These are phyloP conservation scores for Myotis brandtii DNA, from an alignment of 2,113 vertebrate genomes.

Conservation along the genomic window DNA sequence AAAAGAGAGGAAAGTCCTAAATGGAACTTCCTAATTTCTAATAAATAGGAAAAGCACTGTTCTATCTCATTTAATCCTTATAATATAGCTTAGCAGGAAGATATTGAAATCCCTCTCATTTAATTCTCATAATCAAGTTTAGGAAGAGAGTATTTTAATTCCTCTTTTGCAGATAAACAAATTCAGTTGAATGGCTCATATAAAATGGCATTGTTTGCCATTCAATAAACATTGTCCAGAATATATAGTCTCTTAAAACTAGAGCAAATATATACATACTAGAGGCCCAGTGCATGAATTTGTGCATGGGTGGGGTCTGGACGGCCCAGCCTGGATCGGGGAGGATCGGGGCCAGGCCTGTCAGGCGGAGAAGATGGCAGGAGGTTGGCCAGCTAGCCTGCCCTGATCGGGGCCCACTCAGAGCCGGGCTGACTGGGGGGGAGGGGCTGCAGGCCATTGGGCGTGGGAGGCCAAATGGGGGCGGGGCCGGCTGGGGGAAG, in stretches of 20 bases:
- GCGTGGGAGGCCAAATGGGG: no score
- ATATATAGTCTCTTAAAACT: not conserved
- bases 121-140: not conserved
- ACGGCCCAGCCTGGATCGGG: fast-evolving
- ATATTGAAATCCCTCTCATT: not conserved
- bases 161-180: not conserved
- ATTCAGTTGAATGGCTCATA: not conserved
- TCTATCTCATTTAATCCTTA: not conserved
- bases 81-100: not conserved
- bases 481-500: fast-evolving
- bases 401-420: no score
- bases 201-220: not conserved
- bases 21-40: not conserved
- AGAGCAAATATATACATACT: not conserved
- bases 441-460: no score
- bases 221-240: not conserved
- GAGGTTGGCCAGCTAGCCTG: no score
- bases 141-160: not conserved
- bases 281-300: no score
- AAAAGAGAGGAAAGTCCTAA: not conserved
- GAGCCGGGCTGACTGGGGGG: no score
- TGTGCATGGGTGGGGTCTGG: no score
- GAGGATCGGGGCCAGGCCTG: no score
- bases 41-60: not conserved
- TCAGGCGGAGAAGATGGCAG: no score